These are phyloP conservation scores for Hormiphora californensis DNA, from an alignment of 37 sponge, comb jelly and placozoan species.

Conservation along the genomic window DNA sequence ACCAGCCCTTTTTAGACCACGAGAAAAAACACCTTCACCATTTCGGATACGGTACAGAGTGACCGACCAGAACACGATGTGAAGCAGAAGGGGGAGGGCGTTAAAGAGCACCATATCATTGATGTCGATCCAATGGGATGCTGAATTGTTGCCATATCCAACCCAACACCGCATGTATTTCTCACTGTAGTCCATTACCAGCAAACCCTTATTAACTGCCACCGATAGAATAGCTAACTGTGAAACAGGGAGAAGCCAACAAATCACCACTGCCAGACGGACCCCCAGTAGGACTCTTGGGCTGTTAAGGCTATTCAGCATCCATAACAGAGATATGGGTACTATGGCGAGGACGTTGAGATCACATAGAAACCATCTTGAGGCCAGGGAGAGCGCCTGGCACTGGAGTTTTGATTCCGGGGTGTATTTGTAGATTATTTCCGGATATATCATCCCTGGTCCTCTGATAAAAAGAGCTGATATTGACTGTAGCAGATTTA, in stretches of 20 bases:
- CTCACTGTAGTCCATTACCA: background rate
- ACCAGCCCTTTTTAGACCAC: background rate
- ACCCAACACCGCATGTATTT: background rate
- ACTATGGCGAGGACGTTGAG: background rate
- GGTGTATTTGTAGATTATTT: background rate
- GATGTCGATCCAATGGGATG: background rate
- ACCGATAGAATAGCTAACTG: background rate
- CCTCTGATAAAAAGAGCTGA: background rate
- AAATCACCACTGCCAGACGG: background rate
- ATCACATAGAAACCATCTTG: background rate
- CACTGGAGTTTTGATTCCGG: too few relatives aligned
- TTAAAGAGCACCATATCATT: background rate
- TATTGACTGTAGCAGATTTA: background rate
- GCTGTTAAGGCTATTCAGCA: background rate
- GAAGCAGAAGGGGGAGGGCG: background rate
- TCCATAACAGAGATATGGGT: background rate
- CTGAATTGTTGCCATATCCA: background rate
- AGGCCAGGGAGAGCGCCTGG: background rate
- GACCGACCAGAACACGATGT: background rate
- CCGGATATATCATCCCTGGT: background rate
- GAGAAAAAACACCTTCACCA: too few relatives aligned
- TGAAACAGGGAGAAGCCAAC: background rate
- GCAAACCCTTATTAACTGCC: background rate
- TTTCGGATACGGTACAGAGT: background rate
- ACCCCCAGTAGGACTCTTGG: too few relatives aligned